Evolutionary conservation across 2,113 vertebrate genomes (phyloP), one percentile per base, ranked within the genome.

Genomic region (Crotophaga sulcirostris): DNA sequence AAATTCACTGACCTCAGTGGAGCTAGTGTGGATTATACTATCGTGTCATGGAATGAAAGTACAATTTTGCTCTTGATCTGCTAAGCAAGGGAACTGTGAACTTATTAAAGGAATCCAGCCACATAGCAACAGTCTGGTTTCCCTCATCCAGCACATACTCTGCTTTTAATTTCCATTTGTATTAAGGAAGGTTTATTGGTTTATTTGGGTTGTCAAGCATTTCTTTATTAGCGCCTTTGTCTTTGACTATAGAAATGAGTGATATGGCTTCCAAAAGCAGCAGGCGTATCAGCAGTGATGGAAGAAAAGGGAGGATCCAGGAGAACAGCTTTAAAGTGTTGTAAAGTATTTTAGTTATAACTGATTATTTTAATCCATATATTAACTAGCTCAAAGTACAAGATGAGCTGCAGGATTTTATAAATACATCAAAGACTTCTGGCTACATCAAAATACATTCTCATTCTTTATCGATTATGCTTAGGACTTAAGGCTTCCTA

Each of bases 391-490:
- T 88, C 75, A 95, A 96, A 94, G 90, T 76, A 94, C 78, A 91
- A 93, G 91, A 94, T 74, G 90, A 56, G 26, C 80, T 90, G 75
- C 47, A 93, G 85, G 75, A 95, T 95, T 94, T 96, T 90, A 90
- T 92, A 90, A 95, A 80, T 90, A 90, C 90, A 97, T 97, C 93
- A 96, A 96, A 97, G 92, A 70, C 42, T 90, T 88, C 28, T 94
- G 60, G 47, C 90, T 94, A 86, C 90, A 95, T 97, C 87, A 96
- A 96, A 97, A 94, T 80, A 49, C 38, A 72, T 83, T 86, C 85
- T 68, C 82, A 94, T 94, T 92, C 90, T 96, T 95, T 94, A 96
- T 92, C 87, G 92, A 81, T 97, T 97, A 95, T 86, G 75, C 60
- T 92, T 94, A 52, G 42, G 63, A 82, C 72, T 90, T 92, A 93